phyloP scores from a whole-genome alignment of 2,797 vertebrate genomes.

The Rallus crepitans region DNA sequence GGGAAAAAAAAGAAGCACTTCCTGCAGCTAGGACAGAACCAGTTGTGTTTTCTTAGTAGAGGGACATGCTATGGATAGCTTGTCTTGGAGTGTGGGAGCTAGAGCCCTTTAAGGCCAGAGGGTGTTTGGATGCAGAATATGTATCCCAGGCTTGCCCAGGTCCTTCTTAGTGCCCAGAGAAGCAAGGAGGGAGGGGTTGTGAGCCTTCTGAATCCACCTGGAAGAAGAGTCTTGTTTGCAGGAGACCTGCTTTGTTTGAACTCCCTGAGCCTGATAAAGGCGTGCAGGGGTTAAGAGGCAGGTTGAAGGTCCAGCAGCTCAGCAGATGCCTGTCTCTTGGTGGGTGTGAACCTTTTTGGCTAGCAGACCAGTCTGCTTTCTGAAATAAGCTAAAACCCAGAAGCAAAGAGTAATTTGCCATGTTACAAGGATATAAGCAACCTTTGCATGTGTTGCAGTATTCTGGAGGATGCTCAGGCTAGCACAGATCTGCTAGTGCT shows the following conservation, averaged over 20 bases:
- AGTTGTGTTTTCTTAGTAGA: neutral
- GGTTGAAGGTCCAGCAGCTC: neutral
- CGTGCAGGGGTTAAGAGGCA: neutral
- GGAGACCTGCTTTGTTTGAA: neutral
- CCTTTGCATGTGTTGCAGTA: conserved; percentile 4
- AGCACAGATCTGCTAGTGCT: neutral
- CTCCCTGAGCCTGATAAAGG: neutral
- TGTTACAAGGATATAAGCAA: too few relatives aligned
- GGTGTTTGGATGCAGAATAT: neutral
- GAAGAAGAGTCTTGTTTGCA: neutral
- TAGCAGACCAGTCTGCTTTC: neutral
- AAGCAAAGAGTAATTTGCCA: neutral
- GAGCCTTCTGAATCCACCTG: neutral
- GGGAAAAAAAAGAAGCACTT: neutral
- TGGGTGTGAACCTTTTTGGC: neutral
- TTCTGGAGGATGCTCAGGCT: neutral
- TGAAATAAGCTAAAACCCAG: neutral
- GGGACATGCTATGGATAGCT: neutral
- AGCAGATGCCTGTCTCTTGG: neutral
- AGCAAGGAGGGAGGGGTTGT: neutral
- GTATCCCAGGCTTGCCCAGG: neutral
- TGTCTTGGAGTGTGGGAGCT: neutral
- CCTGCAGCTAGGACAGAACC: neutral
- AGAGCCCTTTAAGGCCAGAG: neutral
- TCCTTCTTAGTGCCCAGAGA: neutral